Conservation (phyloP, 2,113 vertebrate species). For the Gymnarchus niloticus region DNA sequence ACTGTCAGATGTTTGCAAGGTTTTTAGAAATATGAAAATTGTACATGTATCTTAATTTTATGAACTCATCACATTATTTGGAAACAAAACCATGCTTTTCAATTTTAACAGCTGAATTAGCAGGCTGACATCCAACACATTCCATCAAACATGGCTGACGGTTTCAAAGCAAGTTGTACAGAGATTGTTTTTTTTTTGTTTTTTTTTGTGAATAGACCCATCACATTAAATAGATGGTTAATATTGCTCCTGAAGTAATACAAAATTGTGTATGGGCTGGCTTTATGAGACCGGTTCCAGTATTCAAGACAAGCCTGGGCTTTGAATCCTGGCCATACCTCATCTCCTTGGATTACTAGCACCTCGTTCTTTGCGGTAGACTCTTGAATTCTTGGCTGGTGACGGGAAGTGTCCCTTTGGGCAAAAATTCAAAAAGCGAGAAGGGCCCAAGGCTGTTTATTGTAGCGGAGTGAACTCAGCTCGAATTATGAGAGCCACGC, state of each 20-base stretch:
- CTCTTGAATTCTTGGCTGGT: background rate
- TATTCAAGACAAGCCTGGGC: background rate
- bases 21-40: background rate
- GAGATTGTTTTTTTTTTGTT: too few relatives aligned
- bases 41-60: background rate
- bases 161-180: slow-evolving; percentile 2
- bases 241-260: background rate
- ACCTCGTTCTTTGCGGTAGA: background rate
- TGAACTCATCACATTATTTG: background rate
- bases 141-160: background rate
- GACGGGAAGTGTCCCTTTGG: background rate
- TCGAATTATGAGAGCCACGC: background rate
- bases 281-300: background rate
- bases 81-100: background rate
- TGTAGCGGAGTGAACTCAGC: background rate
- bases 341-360: background rate
- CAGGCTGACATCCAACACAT: background rate
- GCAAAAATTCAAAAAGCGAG: background rate
- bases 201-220: slow-evolving; percentile 1
- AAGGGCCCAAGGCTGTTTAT: background rate
- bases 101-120: background rate
- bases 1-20: background rate
- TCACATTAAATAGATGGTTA: background rate
- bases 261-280: background rate
- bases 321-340: background rate